These are phyloP conservation scores for Neuroscelio doddi DNA, from an alignment of 2,888 invertebrate genomes.

Conservation along the genomic window DNA sequence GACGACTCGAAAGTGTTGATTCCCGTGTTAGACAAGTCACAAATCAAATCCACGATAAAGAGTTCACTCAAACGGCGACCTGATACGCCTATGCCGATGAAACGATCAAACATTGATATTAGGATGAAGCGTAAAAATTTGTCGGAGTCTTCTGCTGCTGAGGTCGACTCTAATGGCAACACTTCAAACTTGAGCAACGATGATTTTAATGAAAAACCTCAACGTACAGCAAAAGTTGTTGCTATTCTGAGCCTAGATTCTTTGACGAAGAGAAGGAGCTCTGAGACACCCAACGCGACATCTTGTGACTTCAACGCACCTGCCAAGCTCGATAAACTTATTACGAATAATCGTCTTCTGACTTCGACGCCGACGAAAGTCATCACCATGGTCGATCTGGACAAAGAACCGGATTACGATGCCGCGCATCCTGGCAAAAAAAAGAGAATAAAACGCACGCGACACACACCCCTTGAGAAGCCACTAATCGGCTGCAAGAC, in stretches of 20 bases:
- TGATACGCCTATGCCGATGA: slow-evolving; percentile 61
- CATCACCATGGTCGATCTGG: slow-evolving; percentile 50
- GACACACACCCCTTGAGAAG: slow-evolving; percentile 44
- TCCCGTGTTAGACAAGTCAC: not conserved
- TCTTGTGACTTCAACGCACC: slow-evolving; percentile 1
- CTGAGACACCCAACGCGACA: slow-evolving; percentile 52
- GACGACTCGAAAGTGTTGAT: not conserved
- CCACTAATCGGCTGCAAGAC: too few relatives aligned
- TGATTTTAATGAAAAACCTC: slow-evolving; percentile 59
- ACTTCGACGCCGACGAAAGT: not conserved
- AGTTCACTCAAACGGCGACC: slow-evolving; percentile 52
- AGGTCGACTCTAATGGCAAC: not conserved
- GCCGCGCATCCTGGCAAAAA: too few relatives aligned
- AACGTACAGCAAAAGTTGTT: slow-evolving; percentile 67
- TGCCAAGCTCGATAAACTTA: slow-evolving; percentile 2
- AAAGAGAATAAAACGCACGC: slow-evolving; percentile 46
- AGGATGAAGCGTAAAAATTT: not conserved
- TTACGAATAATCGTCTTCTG: not conserved
- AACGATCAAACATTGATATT: not conserved
- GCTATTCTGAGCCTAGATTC: slow-evolving; percentile 65
- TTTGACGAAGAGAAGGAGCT: slow-evolving; percentile 38
- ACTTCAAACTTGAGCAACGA: slow-evolving; percentile 26
- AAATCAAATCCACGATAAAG: slow-evolving; percentile 14
- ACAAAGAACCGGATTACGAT: slow-evolving; percentile 57
- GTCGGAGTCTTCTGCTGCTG: not conserved